A percentile compares a stretch with the other conserved stretches of the same genome.
These are phyloP conservation scores for Rhinella marina DNA, from an alignment of 2,797 vertebrate genomes.

Conservation along the genomic window DNA sequence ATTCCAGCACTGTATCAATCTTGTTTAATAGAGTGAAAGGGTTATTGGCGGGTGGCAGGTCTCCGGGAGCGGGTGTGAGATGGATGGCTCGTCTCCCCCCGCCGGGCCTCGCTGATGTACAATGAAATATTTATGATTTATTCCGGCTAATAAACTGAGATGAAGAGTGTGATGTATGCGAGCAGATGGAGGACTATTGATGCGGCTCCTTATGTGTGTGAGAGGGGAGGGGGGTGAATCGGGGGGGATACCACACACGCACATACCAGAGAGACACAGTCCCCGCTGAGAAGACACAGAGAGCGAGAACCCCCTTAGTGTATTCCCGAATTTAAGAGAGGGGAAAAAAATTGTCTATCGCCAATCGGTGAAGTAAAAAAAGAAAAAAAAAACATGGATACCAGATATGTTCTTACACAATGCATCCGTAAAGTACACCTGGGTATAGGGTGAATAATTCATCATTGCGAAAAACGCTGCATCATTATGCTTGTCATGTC, in stretches of 20 bases:
- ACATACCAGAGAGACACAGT: slow-evolving; percentile 21
- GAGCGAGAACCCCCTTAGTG: not conserved
- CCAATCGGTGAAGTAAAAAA: not conserved
- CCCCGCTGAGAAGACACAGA: slow-evolving; percentile 11
- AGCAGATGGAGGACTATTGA: slow-evolving; percentile 89
- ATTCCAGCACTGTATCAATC: slow-evolving; percentile 87
- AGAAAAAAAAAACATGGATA: not conserved
- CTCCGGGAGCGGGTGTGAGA: slow-evolving; percentile 81
- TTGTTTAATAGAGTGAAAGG: slow-evolving; percentile 94
- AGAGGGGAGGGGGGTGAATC: slow-evolving; percentile 62
- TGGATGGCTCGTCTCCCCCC: slow-evolving; percentile 85
- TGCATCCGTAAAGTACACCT: slow-evolving; percentile 20
- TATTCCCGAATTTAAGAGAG: slow-evolving; percentile 13
- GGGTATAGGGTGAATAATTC: slow-evolving; percentile 32
- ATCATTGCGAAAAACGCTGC: slow-evolving; percentile 7
- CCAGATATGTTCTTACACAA: not conserved
- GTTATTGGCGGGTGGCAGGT: slow-evolving; percentile 78
- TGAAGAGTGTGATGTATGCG: slow-evolving; percentile 89
- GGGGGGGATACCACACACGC: slow-evolving; percentile 48
- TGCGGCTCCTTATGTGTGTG: slow-evolving; percentile 63
- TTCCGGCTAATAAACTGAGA: slow-evolving; percentile 94
- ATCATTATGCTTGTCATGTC: slow-evolving; percentile 14
- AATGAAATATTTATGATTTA: slow-evolving; percentile 98
- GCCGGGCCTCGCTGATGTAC: slow-evolving; percentile 83
- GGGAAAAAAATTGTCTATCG: not conserved